Conservation (phyloP, 92 coral and sea anemone species). For the Epizoanthus illoricatus region DNA sequence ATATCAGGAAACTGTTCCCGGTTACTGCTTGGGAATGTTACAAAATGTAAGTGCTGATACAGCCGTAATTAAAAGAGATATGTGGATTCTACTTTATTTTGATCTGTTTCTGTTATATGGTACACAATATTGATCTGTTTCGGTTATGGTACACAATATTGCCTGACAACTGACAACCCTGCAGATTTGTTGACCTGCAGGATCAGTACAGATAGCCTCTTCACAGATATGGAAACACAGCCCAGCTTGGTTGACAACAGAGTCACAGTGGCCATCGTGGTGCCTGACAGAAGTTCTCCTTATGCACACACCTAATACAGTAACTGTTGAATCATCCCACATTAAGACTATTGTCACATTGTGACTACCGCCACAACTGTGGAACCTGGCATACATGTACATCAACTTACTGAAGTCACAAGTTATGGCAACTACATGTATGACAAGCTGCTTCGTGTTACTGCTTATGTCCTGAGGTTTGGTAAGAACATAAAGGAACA, state of each 20-base stretch:
- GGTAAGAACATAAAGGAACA: slow-evolving; percentile 40
- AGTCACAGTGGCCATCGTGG: slow-evolving; percentile 38
- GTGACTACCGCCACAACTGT: neutral
- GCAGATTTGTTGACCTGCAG: slow-evolving; percentile 54
- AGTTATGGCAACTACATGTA: slow-evolving; percentile 32
- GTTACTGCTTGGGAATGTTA: slow-evolving; percentile 36
- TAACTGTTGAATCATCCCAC: no score
- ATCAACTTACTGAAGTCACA: slow-evolving; percentile 35
- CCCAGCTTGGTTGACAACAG: slow-evolving; percentile 46
- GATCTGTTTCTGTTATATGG: no score
- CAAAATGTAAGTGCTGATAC: no score
- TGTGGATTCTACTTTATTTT: no score
- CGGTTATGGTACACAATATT: slow-evolving; percentile 8
- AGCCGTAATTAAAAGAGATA: no score
- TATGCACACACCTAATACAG: no score
- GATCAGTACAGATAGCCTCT: slow-evolving; percentile 31
- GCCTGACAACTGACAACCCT: slow-evolving; percentile 55
- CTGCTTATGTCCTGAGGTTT: slow-evolving; percentile 43
- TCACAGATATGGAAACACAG: slow-evolving; percentile 44
- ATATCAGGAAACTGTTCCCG: slow-evolving; percentile 35
- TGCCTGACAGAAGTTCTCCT: no score
- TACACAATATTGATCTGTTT: no score
- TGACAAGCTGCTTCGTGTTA: slow-evolving; percentile 29
- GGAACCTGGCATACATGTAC: slow-evolving; percentile 1
- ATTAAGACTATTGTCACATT: no score